Base-by-base conservation (phyloP, 2,113 vertebrate genomes). In the Piprites chloris region DNA sequence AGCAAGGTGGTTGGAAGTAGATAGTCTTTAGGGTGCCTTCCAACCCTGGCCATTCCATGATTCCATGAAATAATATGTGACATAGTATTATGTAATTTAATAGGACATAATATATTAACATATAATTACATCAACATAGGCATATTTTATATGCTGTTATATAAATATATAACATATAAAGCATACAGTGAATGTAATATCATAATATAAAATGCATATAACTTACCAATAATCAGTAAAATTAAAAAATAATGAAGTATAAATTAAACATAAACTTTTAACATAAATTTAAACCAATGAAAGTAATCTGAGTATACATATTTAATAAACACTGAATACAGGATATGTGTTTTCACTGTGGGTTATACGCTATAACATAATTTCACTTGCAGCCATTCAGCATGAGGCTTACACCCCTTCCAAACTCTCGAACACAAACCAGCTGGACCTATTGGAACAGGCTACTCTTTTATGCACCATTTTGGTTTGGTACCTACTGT, bases 1-100 rank as follows among this genome's bases (percentile, higher is more conserved):
- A 24, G 28, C n/a, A 83, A 20, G 2, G 5, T 11, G 3, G 23
- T 46, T 89, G 69, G 62, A 76, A 83, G 0, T 0, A 83, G 24
- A 27, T 47, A 14, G 21, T 35, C n/a, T 62, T 55, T 47, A 41
- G 30, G 16, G 55, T 19, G n/a, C 26, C 26, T 83, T 76, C 47
- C 71, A 47, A 35, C 6, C n/a, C 41, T 76, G n/a, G 17, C 21
- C 24, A 62, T 49, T 76, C 35, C 47, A 76, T 42, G 61, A 55
- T 55, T 47, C 55, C 55, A 27, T 58, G 47, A 65, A 79, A 50
- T 65, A 46, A 39, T 35, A 47, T 6, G 12, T 44, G 33, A 26
- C 2, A 4, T 46, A 4, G 41, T 44, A 27, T 42, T 47, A 55
- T n/a, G 35, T 26, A 44, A 84, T 67, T 59, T 2, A 2, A 76